phyloP scores from a whole-genome alignment of 1,140 invertebrate genomes.

The Armadillidium nasatum region DNA sequence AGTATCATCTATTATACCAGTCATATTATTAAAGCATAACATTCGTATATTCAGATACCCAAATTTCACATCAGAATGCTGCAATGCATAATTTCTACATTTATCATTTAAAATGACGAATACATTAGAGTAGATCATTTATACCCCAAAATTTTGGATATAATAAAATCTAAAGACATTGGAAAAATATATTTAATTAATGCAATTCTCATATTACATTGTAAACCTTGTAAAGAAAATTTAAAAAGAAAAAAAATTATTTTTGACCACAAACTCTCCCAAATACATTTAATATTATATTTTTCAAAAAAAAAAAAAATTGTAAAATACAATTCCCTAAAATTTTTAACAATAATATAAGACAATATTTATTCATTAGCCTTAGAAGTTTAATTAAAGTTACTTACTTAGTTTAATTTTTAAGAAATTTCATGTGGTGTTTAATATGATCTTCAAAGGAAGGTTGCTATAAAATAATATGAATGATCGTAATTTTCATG shows the following conservation, averaged over 20 bases:
- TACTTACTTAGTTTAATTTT: background rate
- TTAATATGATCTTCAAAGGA: constrained; percentile 89
- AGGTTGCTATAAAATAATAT: constrained; percentile 91
- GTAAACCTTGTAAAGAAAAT: background rate
- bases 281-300: too few relatives aligned
- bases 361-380: too few relatives aligned
- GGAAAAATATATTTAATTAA: background rate
- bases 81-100: too few relatives aligned
- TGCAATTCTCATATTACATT: background rate
- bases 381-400: background rate
- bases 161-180: background rate
- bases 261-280: too few relatives aligned
- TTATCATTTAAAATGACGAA: too few relatives aligned
- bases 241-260: background rate
- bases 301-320: too few relatives aligned
- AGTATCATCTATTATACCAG: too few relatives aligned
- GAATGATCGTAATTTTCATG: constrained; percentile 92
- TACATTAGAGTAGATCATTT: background rate
- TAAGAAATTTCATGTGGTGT: constrained; percentile 66
- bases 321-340: too few relatives aligned
- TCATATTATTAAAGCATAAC: too few relatives aligned
- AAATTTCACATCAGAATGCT: too few relatives aligned
- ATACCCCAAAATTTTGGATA: background rate
- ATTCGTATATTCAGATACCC: too few relatives aligned
- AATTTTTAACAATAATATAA: too few relatives aligned